phyloP scores from a whole-genome alignment of 2,888 invertebrate genomes.

The Drosophila buzzatii region DNA sequence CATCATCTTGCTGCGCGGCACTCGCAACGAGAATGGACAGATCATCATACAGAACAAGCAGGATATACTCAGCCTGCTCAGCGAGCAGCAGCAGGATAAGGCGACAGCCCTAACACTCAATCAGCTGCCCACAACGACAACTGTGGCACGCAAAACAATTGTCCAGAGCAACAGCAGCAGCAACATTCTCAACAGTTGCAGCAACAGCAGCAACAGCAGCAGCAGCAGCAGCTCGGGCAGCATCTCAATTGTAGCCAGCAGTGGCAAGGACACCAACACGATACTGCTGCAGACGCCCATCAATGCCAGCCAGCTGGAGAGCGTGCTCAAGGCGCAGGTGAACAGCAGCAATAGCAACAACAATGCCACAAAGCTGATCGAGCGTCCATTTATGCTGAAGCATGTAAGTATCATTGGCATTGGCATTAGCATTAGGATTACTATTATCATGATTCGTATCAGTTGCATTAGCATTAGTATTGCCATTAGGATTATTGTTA shows the following conservation, averaged over 20 bases:
- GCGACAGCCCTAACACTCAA: constrained; percentile 80
- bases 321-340: constrained; percentile 76
- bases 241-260: constrained; percentile 68
- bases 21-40: constrained; percentile 85
- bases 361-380: constrained; percentile 56
- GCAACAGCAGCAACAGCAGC: constrained; percentile 20
- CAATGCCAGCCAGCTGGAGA: constrained; percentile 84
- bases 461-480: not conserved
- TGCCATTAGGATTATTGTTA: not conserved
- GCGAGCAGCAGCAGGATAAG: constrained; percentile 75
- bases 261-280: constrained; percentile 73
- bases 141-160: constrained; percentile 82
- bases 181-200: constrained; percentile 50
- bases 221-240: constrained; percentile 30
- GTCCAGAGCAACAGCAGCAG: constrained; percentile 72
- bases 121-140: constrained; percentile 82
- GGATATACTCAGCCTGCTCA: constrained; percentile 85
- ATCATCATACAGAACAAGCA: constrained; percentile 85
- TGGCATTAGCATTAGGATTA: not conserved
- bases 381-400: constrained; percentile 81
- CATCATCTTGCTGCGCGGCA: constrained; percentile 85
- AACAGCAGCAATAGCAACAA: constrained; percentile 29
- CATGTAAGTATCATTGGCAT: constrained; percentile 66
- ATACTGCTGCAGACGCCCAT: constrained; percentile 84
- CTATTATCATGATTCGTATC: not conserved